phyloP scores from a whole-genome alignment of 2,888 invertebrate genomes.

The Nomada fucata region DNA sequence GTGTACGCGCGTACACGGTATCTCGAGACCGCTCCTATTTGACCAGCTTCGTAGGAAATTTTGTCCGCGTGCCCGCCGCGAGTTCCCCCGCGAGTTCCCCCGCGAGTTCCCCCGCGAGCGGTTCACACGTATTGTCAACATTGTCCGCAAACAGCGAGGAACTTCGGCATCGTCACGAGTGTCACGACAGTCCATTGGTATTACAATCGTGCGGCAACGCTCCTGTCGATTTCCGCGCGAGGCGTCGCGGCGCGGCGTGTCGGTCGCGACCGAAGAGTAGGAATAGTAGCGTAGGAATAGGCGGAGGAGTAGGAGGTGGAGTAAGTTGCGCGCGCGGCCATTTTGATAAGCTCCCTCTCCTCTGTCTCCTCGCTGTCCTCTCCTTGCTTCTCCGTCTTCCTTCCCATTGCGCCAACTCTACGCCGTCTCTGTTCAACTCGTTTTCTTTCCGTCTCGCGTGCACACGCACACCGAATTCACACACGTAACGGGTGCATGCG shows the following conservation, averaged over 20 bases:
- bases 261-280: constrained; percentile 66
- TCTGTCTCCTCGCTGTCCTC: constrained; percentile 62
- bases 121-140: constrained; percentile 24
- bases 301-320: constrained; percentile 59
- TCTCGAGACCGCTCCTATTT: not conserved
- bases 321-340: constrained; percentile 80
- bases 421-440: constrained; percentile 34
- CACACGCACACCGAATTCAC: constrained; percentile 15
- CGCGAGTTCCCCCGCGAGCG: constrained; percentile 17
- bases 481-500: constrained; percentile 19
- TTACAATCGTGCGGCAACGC: constrained; percentile 60
- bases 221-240: constrained; percentile 71
- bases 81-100: constrained; percentile 17
- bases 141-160: constrained; percentile 36
- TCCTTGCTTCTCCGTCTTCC: constrained; percentile 44
- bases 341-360: constrained; percentile 82
- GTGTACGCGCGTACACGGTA: not conserved
- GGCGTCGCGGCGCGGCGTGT: constrained; percentile 63
- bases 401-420: constrained; percentile 44
- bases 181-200: constrained; percentile 59
- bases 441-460: constrained; percentile 49
- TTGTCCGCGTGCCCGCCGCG: not conserved
- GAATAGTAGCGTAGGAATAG: constrained; percentile 64
- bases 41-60: not conserved
- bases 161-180: constrained; percentile 27